A percentile compares a stretch with the other conserved stretches of the same genome.
phyloP scores from a whole-genome alignment of 2,113 vertebrate species.

The Scolopax mira region DNA sequence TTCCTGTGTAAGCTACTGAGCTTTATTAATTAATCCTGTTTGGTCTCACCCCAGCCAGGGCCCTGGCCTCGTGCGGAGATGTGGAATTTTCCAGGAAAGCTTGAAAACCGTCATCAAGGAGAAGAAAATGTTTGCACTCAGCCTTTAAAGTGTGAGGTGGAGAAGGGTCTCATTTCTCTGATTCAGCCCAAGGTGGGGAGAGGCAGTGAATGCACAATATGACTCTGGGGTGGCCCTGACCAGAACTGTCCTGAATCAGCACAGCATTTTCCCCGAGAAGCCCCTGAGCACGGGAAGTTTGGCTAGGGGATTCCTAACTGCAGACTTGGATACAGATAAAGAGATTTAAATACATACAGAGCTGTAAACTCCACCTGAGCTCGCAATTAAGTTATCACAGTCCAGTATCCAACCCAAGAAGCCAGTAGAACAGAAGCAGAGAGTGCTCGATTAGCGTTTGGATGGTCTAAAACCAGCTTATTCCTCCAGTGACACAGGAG shows the following conservation, averaged over 20 bases:
- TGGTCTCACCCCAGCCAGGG: not conserved
- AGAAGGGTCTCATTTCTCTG: not conserved
- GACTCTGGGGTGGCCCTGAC: not conserved
- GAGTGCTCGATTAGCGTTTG: not conserved
- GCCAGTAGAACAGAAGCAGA: not conserved
- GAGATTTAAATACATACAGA: not conserved
- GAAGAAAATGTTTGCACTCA: constrained; percentile 22
- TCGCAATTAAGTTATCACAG: not conserved
- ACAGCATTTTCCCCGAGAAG: not conserved
- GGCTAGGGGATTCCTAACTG: not conserved
- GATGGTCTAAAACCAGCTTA: not conserved
- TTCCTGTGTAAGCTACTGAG: constrained; percentile 73
- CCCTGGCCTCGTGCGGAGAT: constrained; percentile 71
- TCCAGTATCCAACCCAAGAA: not conserved
- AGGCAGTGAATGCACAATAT: not conserved
- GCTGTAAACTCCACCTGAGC: not conserved
- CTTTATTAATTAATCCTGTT: constrained; percentile 78
- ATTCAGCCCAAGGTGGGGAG: not conserved
- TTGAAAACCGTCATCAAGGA: constrained; percentile 74
- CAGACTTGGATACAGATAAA: not conserved
- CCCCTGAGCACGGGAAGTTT: not conserved
- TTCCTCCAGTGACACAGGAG: not conserved
- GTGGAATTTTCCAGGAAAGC: constrained; percentile 95
- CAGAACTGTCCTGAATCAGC: not conserved
- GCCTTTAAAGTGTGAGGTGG: not conserved